Evolutionary conservation across 2,888 invertebrate species (phyloP).

Genomic region (Microplitis deprimator): DNA sequence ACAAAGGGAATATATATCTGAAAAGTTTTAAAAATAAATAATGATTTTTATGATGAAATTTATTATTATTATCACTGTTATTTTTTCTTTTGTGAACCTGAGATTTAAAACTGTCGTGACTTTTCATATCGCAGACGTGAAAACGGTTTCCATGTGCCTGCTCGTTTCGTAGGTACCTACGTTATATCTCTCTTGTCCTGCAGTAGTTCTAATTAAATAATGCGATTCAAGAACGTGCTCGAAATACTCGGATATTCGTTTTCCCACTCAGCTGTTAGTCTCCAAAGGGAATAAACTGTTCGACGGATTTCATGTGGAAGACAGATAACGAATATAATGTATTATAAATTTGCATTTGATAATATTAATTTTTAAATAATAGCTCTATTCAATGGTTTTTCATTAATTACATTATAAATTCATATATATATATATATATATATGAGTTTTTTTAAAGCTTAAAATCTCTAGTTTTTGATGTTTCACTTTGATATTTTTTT

Average conservation of each 20-base stretch:
- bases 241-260: slow-evolving; percentile 58
- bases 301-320: slow-evolving; percentile 19
- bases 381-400: no score
- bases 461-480: no score
- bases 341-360: neutral
- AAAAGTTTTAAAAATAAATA: no score
- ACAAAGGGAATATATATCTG: no score
- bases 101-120: slow-evolving; percentile 33
- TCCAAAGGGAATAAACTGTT: slow-evolving; percentile 27
- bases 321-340: neutral
- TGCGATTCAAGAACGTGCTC: slow-evolving; percentile 58
- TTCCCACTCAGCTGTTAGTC: slow-evolving; percentile 32
- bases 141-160: slow-evolving; percentile 18
- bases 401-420: no score
- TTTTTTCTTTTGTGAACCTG: slow-evolving; percentile 21
- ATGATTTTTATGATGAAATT: neutral
- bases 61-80: slow-evolving; percentile 3
- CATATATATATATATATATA: no score
- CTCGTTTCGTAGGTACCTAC: no score
- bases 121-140: slow-evolving; percentile 25
- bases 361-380: neutral
- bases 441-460: no score
- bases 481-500: no score
- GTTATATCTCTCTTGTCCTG: slow-evolving; percentile 35
- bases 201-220: slow-evolving; percentile 62